Conservation (phyloP, 2,113 vertebrate species). For the Mustelus asterias region DNA sequence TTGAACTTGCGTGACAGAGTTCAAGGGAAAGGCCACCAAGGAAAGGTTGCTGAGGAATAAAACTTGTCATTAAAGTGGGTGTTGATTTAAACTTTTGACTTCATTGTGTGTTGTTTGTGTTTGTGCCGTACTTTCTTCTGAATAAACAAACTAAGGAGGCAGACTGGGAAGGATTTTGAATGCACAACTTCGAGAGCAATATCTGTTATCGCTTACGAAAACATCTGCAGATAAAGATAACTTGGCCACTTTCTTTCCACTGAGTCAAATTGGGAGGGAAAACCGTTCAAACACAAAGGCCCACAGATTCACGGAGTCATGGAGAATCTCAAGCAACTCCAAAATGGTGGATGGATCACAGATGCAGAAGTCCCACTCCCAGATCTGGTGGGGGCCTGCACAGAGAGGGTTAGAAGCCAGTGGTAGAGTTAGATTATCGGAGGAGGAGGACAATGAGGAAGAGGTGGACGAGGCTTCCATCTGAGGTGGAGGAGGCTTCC, state of each 20-base stretch:
- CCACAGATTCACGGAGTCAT: neutral
- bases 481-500: too few relatives aligned
- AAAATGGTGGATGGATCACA: neutral
- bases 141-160: slow-evolving; percentile 43
- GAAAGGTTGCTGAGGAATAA: slow-evolving; percentile 9
- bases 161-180: slow-evolving; percentile 19
- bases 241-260: neutral
- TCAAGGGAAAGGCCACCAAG: slow-evolving; percentile 27
- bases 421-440: too few relatives aligned
- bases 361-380: neutral
- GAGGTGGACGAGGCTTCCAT: too few relatives aligned
- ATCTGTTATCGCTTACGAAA: neutral
- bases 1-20: slow-evolving; percentile 30
- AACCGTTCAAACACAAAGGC: neutral
- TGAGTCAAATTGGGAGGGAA: neutral
- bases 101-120: slow-evolving; percentile 45
- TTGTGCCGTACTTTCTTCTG: slow-evolving; percentile 42
- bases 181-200: neutral
- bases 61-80: slow-evolving; percentile 33
- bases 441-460: too few relatives aligned
- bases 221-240: slow-evolving; percentile 25
- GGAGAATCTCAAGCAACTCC: neutral
- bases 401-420: too few relatives aligned
- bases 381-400: neutral
- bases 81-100: slow-evolving; percentile 36